These are phyloP conservation scores for Diadromus collaris DNA, from an alignment of 2,888 invertebrate genomes.

Conservation along the genomic window DNA sequence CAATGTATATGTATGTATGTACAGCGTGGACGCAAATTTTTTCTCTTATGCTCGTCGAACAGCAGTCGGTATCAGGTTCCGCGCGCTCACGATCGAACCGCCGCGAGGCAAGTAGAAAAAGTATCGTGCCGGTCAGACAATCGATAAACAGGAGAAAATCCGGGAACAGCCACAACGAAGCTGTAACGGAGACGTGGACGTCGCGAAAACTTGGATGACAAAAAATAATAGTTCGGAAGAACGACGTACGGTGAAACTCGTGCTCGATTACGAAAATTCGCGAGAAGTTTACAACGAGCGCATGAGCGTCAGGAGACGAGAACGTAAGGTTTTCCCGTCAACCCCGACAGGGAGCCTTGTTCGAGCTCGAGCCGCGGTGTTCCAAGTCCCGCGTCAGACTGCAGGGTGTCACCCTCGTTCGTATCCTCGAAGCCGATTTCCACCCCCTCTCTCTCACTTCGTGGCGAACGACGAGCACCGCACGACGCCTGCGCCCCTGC, in stretches of 20 bases:
- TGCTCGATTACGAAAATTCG: background rate
- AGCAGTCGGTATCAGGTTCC: constrained; percentile 14
- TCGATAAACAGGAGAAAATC: constrained; percentile 47
- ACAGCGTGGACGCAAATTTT: background rate
- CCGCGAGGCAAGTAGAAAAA: constrained; percentile 48
- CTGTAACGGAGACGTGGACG: background rate
- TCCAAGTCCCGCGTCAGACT: constrained; percentile 78
- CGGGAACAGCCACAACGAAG: constrained; percentile 6
- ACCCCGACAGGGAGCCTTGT: constrained; percentile 43
- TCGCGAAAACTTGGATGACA: background rate
- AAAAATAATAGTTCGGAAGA: background rate
- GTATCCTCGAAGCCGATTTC: constrained; percentile 71
- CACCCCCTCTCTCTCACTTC: constrained; percentile 62
- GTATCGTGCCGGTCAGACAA: constrained; percentile 47
- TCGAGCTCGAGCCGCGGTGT: constrained; percentile 63
- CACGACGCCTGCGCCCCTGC: constrained; percentile 62
- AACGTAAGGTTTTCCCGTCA: background rate
- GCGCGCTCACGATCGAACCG: constrained; percentile 13
- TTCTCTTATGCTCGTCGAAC: background rate
- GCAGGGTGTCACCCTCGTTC: constrained; percentile 79
- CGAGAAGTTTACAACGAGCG: background rate
- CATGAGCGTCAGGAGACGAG: background rate
- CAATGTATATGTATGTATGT: too few species aligned
- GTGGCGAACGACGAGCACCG: constrained; percentile 25
- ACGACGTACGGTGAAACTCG: background rate